Evolutionary conservation across 1,140 invertebrate species (phyloP).

Genomic region (Caenorhabditis inopinata): DNA sequence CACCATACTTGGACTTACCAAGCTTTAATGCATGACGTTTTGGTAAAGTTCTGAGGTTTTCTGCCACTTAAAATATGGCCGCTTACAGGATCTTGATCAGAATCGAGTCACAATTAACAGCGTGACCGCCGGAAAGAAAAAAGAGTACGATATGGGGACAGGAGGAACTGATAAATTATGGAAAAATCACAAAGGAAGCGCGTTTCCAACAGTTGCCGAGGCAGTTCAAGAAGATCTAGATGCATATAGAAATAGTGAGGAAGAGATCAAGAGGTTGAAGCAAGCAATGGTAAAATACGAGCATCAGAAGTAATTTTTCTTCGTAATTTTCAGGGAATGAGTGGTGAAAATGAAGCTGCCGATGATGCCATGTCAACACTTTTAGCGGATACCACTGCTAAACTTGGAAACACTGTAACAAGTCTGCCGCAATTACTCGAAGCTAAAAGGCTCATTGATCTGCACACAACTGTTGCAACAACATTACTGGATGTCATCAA

Average conservation of each 20-base stretch:
- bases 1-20: conserved; percentile 99
- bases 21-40: conserved; percentile 78
- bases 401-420: conserved; percentile 78
- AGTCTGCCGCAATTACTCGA: conserved; percentile 84
- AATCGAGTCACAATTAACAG: conserved; percentile 80
- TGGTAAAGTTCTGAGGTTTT: conserved; percentile 40
- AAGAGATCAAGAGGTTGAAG: conserved; percentile 92
- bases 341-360: conserved; percentile 67
- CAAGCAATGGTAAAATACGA: conserved; percentile 75
- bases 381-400: conserved; percentile 89
- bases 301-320: not conserved
- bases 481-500: conserved; percentile 62
- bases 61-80: not conserved
- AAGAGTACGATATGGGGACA: conserved; percentile 85
- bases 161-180: conserved; percentile 72
- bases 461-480: conserved; percentile 96
- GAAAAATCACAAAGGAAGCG: conserved; percentile 71
- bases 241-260: conserved; percentile 86
- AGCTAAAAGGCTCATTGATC: conserved; percentile 93
- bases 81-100: conserved; percentile 75
- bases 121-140: conserved; percentile 73
- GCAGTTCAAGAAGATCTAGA: conserved; percentile 96
- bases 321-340: conserved; percentile 67
- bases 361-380: conserved; percentile 71
- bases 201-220: conserved; percentile 94